A percentile compares a stretch with the other conserved stretches of the same genome.
Evolutionary conservation across 1,140 invertebrate genomes (phyloP).

Genomic region (Lineus longissimus): DNA sequence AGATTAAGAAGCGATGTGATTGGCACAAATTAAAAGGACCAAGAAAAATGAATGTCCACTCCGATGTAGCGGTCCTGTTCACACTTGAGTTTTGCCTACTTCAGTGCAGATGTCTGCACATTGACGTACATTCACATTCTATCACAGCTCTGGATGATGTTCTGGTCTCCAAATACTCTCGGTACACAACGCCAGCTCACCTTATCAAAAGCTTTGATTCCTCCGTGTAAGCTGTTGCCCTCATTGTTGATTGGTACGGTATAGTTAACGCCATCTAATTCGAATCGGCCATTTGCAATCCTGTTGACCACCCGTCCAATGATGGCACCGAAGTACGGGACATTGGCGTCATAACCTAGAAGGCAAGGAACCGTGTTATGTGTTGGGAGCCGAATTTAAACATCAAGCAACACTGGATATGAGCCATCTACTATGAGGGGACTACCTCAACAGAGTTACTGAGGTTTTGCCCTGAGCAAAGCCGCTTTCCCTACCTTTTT

Average conservation of each 20-base stretch:
- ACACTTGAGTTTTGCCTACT: no score
- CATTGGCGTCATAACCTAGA: constrained; percentile 43
- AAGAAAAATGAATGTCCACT: no score
- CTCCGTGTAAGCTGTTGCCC: constrained; percentile 80
- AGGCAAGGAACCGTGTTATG: neutral
- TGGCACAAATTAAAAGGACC: no score
- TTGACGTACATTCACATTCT: no score
- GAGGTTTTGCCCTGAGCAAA: neutral
- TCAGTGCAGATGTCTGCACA: no score
- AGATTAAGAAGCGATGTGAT: no score
- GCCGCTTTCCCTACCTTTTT: constrained; percentile 61
- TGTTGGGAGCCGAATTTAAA: neutral
- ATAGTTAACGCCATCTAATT: constrained; percentile 66
- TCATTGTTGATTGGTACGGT: constrained; percentile 70
- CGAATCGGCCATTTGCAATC: constrained; percentile 66
- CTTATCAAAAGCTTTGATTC: constrained; percentile 79
- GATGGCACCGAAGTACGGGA: constrained; percentile 76
- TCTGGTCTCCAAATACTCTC: no score
- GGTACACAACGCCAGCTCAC: constrained; percentile 55
- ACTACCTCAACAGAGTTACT: neutral
- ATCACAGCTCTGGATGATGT: no score
- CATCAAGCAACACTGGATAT: neutral
- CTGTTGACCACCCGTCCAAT: constrained; percentile 86
- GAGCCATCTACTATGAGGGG: neutral
- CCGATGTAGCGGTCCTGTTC: no score